Evolutionary conservation across 2,113 vertebrate species (phyloP), one percentile per base, ranked within the genome.

Genomic region (Grantiella picta): DNA sequence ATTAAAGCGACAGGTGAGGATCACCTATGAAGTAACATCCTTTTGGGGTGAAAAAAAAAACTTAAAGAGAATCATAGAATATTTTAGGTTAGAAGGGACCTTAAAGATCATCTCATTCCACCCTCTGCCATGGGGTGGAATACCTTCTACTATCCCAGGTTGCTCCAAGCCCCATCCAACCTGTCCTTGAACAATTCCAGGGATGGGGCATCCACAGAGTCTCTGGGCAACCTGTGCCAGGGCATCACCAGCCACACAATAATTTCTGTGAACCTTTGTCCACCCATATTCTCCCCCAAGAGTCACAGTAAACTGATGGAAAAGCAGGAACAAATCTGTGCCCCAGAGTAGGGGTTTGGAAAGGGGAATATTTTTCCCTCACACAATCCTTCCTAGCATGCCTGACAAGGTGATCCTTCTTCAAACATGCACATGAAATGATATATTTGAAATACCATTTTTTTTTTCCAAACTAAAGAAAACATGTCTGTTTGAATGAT

Each of bases 161-260:
- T 47, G 14, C 17, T 82, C 17, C 13, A 40, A 29, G 11, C 13
- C 6, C 7, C 2, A 0, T 53, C 61, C 38, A 40, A 0, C 7
- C 52, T 38, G 36, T 8, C 23, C 53, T 45, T 25, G n/a, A 0
- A 15, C 19, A 8, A 5, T 29, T 25, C 53, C 61, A 61, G 20
- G 47, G 40, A 25, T 45, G 45, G 45, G 13, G 17, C 45, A 75
- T 0, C 61, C 78, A 68, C 28, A 75, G 45, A 16, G 40, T 7
- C 61, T 20, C 47, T 47, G 15, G 25, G 12, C 3, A 82, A 0
- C 5, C 20, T 82, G 4, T 47, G 14, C 47, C 54, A 82, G 35
- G 7, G 10, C 12, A 40, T 73, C 7, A 3, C 6, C 38, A 45
- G 2, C 15, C 4, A 20, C 49, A 61, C 47, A 54, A 4, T 49